Base-by-base conservation (phyloP, 2,888 invertebrate genomes). In the Subacronicta megacephala region DNA sequence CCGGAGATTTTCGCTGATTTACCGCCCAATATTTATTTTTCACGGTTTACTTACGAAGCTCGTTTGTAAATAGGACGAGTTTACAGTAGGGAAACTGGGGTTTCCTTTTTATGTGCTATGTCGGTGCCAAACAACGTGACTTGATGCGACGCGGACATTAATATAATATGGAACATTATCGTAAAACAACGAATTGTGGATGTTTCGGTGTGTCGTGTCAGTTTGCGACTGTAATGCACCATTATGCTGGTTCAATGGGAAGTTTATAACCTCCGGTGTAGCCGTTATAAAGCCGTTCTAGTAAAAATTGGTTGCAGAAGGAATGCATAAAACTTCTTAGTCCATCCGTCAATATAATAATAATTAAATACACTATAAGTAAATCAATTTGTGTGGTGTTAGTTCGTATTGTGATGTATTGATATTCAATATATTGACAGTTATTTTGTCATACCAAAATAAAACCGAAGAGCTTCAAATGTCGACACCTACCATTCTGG, bases 21-120 rank as follows among this genome's bases (percentile, higher is more conserved):
- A 92, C 88, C 82, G 84, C 75, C 81, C 80, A 89, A 90, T 92
- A 92, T 93, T 93, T 93, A 88, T 90, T 93, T 91, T 92, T 89
- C 90, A 90, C 89, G 87, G 88, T 89, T 87, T 87, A 89, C 84
- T 83, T 82, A 80, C 70, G 73, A 69, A 72, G 68, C 77, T 75
- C 57, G 75, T 80, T 75, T 75, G 83, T 87, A 89, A 90, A 90
- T 88, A 88, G 80, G 74, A 80, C 82, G 69, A 71, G 81, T 86
- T 85, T 82, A 83, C 79, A 72, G 78, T 77, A 75, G 70, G 81
- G 75, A 84, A 83, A 85, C 78, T 76, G 66, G 70, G 67, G 76
- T 84, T 83, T 79, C 62, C 78, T 78, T 80, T 79, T 77, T 72
- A 80, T 73, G 72, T 75, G 62, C 49, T 65, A 54, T 69, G 56